These are phyloP conservation scores for Ctenopoma kingsleyae DNA, from an alignment of 2,797 vertebrate genomes.

Conservation along the genomic window DNA sequence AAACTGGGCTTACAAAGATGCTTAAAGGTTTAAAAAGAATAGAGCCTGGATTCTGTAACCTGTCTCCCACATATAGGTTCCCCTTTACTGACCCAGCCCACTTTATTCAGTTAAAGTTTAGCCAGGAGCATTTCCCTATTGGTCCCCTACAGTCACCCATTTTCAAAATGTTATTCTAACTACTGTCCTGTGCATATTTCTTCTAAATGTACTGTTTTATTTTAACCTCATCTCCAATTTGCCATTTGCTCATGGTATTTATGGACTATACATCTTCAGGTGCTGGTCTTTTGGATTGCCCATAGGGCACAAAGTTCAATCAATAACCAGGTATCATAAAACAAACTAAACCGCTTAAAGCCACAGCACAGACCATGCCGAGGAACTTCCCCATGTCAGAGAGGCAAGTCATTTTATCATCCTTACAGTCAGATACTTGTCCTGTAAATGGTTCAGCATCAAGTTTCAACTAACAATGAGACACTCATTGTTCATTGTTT, in stretches of 20 bases:
- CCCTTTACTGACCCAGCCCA: constrained; percentile 24
- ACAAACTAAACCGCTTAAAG: constrained; percentile 7
- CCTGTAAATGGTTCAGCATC: not conserved
- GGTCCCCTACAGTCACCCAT: not conserved
- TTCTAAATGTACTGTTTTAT: not conserved
- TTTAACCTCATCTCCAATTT: not conserved
- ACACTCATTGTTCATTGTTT: not conserved
- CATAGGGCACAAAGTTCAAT: constrained; percentile 58
- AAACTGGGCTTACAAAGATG: constrained; percentile 33
- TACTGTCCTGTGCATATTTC: not conserved
- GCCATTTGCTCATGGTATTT: not conserved
- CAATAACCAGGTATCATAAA: constrained; percentile 73
- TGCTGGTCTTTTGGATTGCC: not conserved
- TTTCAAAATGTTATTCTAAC: not conserved
- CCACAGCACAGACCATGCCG: not conserved
- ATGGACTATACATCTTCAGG: not conserved
- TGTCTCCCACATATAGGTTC: not conserved
- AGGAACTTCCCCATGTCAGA: not conserved
- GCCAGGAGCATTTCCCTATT: constrained; percentile 4
- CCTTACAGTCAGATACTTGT: no score
- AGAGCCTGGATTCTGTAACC: not conserved
- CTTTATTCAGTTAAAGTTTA: constrained; percentile 45
- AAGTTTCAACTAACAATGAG: not conserved
- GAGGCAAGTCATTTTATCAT: not conserved
- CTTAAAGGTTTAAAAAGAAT: constrained; percentile 10